phyloP scores from a whole-genome alignment of 2,797 vertebrate genomes.

The Propithecus deckenii region DNA sequence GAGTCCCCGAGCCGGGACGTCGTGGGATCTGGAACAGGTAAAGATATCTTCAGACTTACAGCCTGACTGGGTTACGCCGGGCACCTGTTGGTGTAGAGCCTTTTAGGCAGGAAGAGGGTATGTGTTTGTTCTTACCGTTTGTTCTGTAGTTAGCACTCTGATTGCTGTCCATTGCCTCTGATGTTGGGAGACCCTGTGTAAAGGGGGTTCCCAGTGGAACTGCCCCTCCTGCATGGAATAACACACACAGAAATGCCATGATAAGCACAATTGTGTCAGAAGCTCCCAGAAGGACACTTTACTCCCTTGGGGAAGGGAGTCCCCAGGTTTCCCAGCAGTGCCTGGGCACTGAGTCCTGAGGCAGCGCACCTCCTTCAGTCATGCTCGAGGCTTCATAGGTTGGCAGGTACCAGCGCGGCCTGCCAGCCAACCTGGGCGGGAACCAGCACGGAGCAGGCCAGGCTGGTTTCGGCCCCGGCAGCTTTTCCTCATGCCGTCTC shows the following conservation, averaged over 20 bases:
- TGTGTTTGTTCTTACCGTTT: neutral
- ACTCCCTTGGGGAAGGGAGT: neutral
- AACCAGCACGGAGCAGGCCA: neutral
- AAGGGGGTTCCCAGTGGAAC: neutral
- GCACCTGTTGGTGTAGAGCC: neutral
- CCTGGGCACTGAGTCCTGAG: neutral
- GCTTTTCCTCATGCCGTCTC: neutral
- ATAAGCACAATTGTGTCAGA: neutral
- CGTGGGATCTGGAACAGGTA: constrained; percentile 96
- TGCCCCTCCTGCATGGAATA: neutral
- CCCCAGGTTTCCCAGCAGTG: neutral
- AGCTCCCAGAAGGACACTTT: neutral
- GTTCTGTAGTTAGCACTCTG: neutral
- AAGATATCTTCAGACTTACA: constrained; percentile 59
- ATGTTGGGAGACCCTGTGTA: neutral
- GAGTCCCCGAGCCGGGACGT: constrained; percentile 96
- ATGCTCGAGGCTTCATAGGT: neutral
- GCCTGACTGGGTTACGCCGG: neutral
- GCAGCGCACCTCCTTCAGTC: neutral
- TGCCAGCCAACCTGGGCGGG: too few species aligned
- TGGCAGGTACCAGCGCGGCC: neutral
- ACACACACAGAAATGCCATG: neutral
- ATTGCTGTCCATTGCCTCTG: neutral
- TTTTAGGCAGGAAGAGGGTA: neutral
- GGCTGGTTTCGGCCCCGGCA: neutral